phyloP scores from a whole-genome alignment of 2,113 vertebrate species.

The Gadus macrocephalus region DNA sequence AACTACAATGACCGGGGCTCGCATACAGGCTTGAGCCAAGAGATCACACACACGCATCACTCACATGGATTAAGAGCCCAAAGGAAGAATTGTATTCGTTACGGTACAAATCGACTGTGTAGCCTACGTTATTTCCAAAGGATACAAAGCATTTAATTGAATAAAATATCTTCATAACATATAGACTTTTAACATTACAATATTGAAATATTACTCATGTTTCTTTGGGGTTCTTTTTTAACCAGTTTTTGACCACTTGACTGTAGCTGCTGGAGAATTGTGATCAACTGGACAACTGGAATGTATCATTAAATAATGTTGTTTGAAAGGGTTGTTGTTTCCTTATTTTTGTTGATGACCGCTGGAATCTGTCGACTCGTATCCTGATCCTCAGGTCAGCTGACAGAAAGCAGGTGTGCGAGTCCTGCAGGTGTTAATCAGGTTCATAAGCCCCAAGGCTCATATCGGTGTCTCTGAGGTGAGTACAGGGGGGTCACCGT shows the following conservation, averaged over 20 bases:
- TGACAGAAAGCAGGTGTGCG: constrained; percentile 15
- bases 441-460: constrained; percentile 7
- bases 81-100: too few relatives aligned
- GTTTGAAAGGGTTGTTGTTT: neutral
- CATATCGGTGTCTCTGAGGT: constrained; percentile 42
- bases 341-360: neutral
- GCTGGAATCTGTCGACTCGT: too few relatives aligned
- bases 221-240: too few relatives aligned
- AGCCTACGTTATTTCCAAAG: neutral
- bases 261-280: constrained; percentile 4
- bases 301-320: neutral
- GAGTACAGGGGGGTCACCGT: neutral
- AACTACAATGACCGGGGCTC: too few relatives aligned
- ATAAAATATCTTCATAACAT: neutral
- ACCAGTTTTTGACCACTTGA: neutral
- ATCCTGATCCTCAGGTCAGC: too few relatives aligned
- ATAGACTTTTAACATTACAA: neutral
- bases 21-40: too few relatives aligned
- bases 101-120: neutral
- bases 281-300: neutral
- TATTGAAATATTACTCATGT: neutral
- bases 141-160: neutral
- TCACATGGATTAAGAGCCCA: too few relatives aligned
- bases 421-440: constrained; percentile 35
- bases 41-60: too few relatives aligned